A percentile compares a stretch with the other conserved stretches of the same genome.
Evolutionary conservation across 2,888 invertebrate genomes (phyloP).

Genomic region (Diarsia dahlii): DNA sequence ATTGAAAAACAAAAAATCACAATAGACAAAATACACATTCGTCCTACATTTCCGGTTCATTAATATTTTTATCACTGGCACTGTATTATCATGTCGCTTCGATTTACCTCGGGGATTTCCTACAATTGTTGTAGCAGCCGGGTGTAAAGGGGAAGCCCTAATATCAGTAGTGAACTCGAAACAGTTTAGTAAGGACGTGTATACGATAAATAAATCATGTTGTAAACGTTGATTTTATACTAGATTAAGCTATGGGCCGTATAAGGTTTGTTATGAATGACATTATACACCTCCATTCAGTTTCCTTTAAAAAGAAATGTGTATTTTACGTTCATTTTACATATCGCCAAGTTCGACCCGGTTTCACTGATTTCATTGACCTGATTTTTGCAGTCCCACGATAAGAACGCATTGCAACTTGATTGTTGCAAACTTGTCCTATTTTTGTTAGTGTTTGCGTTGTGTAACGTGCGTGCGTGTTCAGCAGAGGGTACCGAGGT

Average conservation of each 20-base stretch:
- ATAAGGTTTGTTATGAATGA: constrained; percentile 11
- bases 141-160: constrained; percentile 9
- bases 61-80: background rate
- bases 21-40: background rate
- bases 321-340: background rate
- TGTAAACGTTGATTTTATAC: background rate
- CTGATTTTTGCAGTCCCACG: background rate
- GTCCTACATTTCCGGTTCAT: background rate
- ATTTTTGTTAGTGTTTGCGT: background rate
- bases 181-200: constrained; percentile 5
- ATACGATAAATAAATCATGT: background rate
- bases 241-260: background rate
- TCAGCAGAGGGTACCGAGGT: constrained; percentile 79
- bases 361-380: constrained; percentile 11
- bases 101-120: constrained; percentile 34
- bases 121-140: constrained; percentile 1
- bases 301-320: background rate
- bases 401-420: background rate
- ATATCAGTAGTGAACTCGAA: constrained; percentile 6
- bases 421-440: background rate
- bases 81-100: constrained; percentile 2
- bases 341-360: background rate
- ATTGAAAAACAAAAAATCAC: background rate
- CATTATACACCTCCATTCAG: background rate
- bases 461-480: background rate